These are phyloP conservation scores for Actenoides hombroni DNA, from an alignment of 2,113 vertebrate genomes.

Conservation along the genomic window DNA sequence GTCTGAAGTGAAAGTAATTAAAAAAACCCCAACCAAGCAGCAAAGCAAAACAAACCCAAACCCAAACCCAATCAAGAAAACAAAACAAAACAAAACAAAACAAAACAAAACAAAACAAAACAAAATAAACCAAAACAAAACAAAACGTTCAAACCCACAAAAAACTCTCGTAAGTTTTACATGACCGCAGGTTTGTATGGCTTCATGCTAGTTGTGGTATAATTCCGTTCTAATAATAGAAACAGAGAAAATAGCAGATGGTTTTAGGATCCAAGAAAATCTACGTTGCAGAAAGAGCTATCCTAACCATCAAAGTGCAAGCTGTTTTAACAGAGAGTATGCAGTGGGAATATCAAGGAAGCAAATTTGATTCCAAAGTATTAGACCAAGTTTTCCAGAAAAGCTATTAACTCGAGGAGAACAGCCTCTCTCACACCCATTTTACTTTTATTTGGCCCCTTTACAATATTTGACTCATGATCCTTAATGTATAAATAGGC, in stretches of 20 bases:
- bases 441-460: neutral
- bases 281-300: neutral
- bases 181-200: neutral
- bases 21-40: neutral
- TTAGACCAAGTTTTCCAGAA: neutral
- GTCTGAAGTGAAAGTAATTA: neutral
- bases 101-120: neutral
- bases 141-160: neutral
- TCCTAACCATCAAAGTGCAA: neutral
- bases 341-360: neutral
- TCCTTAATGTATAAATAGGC: neutral
- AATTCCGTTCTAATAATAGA: neutral
- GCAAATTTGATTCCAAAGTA: neutral
- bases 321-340: neutral
- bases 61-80: neutral
- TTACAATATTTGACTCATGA: neutral
- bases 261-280: neutral
- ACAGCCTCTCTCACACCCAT: neutral
- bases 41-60: neutral
- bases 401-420: neutral
- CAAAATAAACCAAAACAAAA: neutral
- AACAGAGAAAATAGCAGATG: neutral
- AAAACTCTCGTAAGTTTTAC: fast-evolving
- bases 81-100: neutral
- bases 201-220: neutral